Conservation (phyloP, 2,888 invertebrate genomes). For the Campoletis raptor region DNA sequence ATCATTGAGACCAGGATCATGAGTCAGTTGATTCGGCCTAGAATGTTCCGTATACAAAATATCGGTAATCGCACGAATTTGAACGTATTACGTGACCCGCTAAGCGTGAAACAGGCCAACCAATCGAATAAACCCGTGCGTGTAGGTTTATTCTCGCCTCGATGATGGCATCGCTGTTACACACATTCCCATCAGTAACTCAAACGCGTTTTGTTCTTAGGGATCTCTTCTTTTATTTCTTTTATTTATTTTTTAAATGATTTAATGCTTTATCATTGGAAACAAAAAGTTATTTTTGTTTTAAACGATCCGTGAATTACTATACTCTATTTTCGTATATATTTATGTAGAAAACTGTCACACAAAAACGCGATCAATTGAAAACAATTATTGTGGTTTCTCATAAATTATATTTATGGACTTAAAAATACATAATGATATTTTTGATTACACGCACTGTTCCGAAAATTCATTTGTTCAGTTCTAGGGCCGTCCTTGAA, state of each 20-base stretch:
- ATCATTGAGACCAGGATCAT: neutral
- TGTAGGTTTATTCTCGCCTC: constrained; percentile 65
- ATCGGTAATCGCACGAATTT: constrained; percentile 41
- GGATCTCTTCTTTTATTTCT: neutral
- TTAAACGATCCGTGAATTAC: neutral
- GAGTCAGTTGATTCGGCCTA: neutral
- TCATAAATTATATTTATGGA: too few species aligned
- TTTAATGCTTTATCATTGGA: neutral
- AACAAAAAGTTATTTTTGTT: constrained; percentile 7
- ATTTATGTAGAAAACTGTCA: neutral
- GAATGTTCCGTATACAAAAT: neutral
- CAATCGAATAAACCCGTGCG: constrained; percentile 44
- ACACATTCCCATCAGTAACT: constrained; percentile 34
- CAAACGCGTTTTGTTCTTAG: constrained; percentile 7
- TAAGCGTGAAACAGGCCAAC: constrained; percentile 41
- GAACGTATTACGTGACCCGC: constrained; percentile 49
- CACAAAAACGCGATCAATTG: neutral
- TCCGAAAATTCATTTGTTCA: neutral
- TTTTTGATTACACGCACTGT: too few species aligned
- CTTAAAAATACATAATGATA: too few species aligned
- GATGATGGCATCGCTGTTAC: constrained; percentile 65
- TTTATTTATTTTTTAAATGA: constrained; percentile 7
- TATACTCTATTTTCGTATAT: neutral
- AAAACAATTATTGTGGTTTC: neutral
- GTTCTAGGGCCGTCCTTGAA: too few species aligned